Evolutionary conservation across 2,797 vertebrate genomes (phyloP).

Genomic region (Alexandromys oeconomus): DNA sequence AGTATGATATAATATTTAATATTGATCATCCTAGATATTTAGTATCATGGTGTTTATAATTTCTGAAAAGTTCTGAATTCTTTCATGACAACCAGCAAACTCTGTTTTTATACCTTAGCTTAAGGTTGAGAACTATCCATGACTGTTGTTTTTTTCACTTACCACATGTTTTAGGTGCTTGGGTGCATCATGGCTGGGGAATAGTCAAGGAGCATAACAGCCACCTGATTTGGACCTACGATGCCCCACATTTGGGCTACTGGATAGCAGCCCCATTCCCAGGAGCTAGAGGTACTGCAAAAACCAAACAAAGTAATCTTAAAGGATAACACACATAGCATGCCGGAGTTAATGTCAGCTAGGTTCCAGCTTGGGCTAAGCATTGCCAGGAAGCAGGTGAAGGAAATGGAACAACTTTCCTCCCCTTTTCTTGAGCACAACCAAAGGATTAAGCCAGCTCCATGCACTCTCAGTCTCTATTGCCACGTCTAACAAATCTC

Average conservation of each 20-base stretch:
- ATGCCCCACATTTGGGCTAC: conserved; percentile 93
- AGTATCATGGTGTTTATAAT: neutral
- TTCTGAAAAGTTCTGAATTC: conserved; percentile 37
- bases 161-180: conserved; percentile 88
- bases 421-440: neutral
- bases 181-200: conserved; percentile 93
- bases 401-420: neutral
- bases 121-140: neutral
- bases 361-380: neutral
- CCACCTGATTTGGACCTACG: conserved; percentile 92
- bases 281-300: conserved; percentile 88
- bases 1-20: neutral
- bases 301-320: neutral
- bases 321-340: neutral
- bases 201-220: conserved; percentile 88
- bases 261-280: conserved; percentile 95
- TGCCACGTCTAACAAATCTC: neutral
- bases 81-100: neutral
- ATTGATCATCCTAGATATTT: neutral
- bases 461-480: neutral
- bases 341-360: neutral
- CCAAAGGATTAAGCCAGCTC: conserved; percentile 8
- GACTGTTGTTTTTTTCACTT: conserved; percentile 51
- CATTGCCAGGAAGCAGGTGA: neutral
- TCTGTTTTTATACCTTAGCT: neutral